Conservation (phyloP, 2,888 invertebrate genomes). For the Synergus gifuensis region DNA sequence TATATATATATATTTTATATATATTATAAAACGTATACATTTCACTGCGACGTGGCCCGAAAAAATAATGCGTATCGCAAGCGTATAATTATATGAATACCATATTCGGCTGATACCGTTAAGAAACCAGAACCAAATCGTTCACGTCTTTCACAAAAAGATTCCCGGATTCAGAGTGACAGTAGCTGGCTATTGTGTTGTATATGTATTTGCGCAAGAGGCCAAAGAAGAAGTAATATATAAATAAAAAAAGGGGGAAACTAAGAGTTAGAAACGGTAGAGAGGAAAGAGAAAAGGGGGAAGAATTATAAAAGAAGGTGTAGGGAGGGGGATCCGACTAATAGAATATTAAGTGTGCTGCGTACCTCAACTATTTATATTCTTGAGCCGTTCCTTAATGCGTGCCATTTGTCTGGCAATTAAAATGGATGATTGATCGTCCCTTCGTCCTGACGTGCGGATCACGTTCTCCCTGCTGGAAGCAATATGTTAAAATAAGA, state of each 20-base stretch:
- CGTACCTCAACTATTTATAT: constrained; percentile 60
- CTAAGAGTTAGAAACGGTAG: neutral
- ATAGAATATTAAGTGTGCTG: constrained; percentile 65
- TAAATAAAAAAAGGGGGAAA: neutral
- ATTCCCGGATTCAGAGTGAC: constrained; percentile 62
- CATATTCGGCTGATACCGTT: constrained; percentile 66
- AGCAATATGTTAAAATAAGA: constrained; percentile 57
- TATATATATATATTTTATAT: no score
- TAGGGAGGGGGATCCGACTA: constrained; percentile 50
- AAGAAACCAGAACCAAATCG: constrained; percentile 46
- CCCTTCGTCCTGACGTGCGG: constrained; percentile 56
- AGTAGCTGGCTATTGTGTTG: constrained; percentile 59
- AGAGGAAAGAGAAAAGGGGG: neutral
- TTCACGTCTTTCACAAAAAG: constrained; percentile 66
- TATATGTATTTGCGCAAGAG: constrained; percentile 53
- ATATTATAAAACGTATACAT: neutral
- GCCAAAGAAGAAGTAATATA: neutral
- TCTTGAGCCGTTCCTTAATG: constrained; percentile 63
- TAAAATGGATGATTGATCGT: constrained; percentile 70
- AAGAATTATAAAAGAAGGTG: neutral
- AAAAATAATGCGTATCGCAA: constrained; percentile 69
- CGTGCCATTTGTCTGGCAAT: constrained; percentile 70
- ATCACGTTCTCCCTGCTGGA: constrained; percentile 53
- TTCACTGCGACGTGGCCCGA: constrained; percentile 48
- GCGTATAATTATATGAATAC: constrained; percentile 69